phyloP scores from a whole-genome alignment of 2,113 vertebrate species.

The Pangasianodon gigas region DNA sequence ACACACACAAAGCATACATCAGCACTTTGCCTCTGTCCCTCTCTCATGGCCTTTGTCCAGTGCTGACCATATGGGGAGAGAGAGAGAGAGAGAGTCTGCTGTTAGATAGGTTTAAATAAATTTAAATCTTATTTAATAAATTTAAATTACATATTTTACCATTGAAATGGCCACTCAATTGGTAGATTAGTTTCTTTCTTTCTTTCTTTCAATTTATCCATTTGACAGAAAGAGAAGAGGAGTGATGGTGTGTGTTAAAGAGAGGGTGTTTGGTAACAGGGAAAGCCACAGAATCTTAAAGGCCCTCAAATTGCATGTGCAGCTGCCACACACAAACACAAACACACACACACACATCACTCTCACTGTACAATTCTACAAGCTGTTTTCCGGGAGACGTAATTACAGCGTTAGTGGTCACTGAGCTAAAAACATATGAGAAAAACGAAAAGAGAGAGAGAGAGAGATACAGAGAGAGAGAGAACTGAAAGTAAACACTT shows the following conservation, averaged over 20 bases:
- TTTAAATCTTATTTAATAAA: background rate
- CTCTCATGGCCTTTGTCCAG: constrained; percentile 30
- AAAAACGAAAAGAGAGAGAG: background rate
- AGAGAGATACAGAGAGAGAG: background rate
- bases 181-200: background rate
- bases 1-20: constrained; percentile 32
- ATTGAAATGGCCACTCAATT: background rate
- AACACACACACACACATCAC: background rate
- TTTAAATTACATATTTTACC: background rate
- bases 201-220: background rate
- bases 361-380: constrained; percentile 15
- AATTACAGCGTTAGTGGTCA: background rate
- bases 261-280: background rate
- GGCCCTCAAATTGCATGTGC: background rate
- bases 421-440: constrained; percentile 7
- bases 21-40: constrained; percentile 39
- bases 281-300: constrained; percentile 21
- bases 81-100: constrained; percentile 4
- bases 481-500: background rate
- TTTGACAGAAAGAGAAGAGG: background rate
- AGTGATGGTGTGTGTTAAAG: background rate
- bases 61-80: constrained; percentile 40
- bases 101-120: background rate
- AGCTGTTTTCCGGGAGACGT: constrained; percentile 8
- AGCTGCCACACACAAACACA: constrained; percentile 8